phyloP scores from a whole-genome alignment of 2,888 invertebrate species.

The Trachelus iudaicus region DNA sequence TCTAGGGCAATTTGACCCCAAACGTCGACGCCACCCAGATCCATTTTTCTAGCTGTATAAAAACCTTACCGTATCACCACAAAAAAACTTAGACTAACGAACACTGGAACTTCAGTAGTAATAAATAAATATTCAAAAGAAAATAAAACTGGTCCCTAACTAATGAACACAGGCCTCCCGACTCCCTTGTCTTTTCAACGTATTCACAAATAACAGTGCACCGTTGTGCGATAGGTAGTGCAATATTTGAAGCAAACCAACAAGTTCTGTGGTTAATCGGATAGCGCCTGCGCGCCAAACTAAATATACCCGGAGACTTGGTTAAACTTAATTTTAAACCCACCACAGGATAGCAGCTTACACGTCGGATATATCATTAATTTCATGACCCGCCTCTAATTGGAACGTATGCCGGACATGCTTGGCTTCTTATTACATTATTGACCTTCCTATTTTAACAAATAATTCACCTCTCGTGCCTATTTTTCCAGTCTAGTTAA shows the following conservation, averaged over 20 bases:
- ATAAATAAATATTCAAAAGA: not conserved
- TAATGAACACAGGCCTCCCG: not conserved
- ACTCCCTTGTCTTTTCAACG: not conserved
- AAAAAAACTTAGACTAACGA: not conserved
- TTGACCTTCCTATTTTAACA: not conserved
- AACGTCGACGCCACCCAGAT: conserved; percentile 78
- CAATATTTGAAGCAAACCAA: conserved; percentile 44
- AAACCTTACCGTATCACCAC: not conserved
- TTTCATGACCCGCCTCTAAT: conserved; percentile 3
- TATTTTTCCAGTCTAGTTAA: not conserved
- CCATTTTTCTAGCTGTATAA: conserved; percentile 66
- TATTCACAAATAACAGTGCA: conserved; percentile 15
- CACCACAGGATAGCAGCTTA: conserved; percentile 6
- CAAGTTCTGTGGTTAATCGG: conserved; percentile 53
- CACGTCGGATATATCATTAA: conserved; percentile 4
- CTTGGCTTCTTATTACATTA: not conserved
- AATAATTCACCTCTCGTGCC: not conserved
- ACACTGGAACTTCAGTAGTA: not conserved
- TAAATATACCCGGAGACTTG: conserved; percentile 62
- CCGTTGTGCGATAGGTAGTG: conserved; percentile 31
- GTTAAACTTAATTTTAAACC: conserved; percentile 55
- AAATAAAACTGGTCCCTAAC: not conserved
- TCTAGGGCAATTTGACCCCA: conserved; percentile 92
- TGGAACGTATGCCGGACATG: not conserved
- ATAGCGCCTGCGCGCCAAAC: conserved; percentile 60